Evolutionary conservation across 2,797 vertebrate genomes (phyloP), one percentile per base, ranked within the genome.

Genomic region (Poeciliopsis gracilis): DNA sequence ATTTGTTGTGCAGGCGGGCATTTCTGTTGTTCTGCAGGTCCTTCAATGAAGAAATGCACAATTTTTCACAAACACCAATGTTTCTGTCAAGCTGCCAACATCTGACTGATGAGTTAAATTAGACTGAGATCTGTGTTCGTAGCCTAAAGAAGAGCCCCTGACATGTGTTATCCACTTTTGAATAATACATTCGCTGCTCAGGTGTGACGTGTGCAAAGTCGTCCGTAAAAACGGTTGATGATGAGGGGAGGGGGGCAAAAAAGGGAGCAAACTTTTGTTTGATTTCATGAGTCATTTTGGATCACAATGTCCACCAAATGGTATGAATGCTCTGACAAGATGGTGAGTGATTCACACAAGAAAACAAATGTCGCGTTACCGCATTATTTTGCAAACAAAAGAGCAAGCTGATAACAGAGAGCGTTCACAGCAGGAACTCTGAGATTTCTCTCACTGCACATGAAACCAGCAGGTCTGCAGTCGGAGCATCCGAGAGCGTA

Each of bases 51-150:
- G n/a, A 70, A 73, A 59, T 20, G 12, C 47, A 78, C 85, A 49
- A 61, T 28, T 85, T 80, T 72, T 41, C 75, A 49, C 38, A 49
- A n/a, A 69, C 76, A 51, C 77, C 55, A 5, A 49, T 36, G 72
- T 75, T 70, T 61, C 45, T 38, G 2, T 23, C 61, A 20, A 74
- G 45, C 41, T 67, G 87, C 59, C 84, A 73, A 63, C 41, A 75
- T 46, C 28, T 86, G 89, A 93, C 28, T 9, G 86, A 93, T 89
- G 79, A 41, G 83, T 77, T 77, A 78, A 91, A 92, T 92, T 87
- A 91, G 79, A 83, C 55, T 70, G n/a, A 57, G 43, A 63, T 86
- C 5, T 15, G 55, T 12, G 57, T 18, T 11, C 30, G 10, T 46
- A 5, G 80, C 72, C 82, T 74, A 63, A 11, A 82, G 86, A 46